Conservation (phyloP, 2,888 invertebrate species). For the Cantharis nigra region DNA sequence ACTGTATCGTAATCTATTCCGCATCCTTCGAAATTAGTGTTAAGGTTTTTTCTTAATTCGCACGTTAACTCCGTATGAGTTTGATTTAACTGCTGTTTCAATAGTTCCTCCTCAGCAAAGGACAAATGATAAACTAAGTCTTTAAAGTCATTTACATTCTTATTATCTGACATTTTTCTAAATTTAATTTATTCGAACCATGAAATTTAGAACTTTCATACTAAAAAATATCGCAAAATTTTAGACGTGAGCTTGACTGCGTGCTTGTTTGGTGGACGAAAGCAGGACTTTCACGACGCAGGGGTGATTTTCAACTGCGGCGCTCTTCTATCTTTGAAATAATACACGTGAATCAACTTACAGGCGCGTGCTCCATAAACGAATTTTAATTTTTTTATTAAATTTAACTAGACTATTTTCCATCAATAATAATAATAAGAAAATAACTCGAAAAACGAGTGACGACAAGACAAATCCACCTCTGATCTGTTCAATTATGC, state of each 20-base stretch:
- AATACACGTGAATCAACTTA: background rate
- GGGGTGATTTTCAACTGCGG: background rate
- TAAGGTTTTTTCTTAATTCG: conserved; percentile 33
- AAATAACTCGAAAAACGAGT: background rate
- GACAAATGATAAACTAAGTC: background rate
- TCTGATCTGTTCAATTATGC: no score
- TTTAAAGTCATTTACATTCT: background rate
- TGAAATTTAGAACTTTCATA: background rate
- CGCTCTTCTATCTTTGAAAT: background rate
- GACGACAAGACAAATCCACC: background rate
- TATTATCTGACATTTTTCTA: background rate
- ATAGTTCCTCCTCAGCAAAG: conserved; percentile 4
- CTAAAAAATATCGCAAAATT: background rate
- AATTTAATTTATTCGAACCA: background rate
- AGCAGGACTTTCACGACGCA: background rate
- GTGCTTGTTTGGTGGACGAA: background rate
- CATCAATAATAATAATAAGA: background rate
- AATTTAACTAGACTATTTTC: background rate
- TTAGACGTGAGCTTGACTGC: background rate
- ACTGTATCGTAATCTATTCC: conserved; percentile 61
- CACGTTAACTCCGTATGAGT: conserved; percentile 34
- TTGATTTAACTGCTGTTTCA: conserved; percentile 29
- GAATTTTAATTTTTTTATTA: background rate
- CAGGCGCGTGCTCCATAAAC: background rate
- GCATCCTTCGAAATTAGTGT: conserved; percentile 31